Base-by-base conservation (phyloP, 1,140 invertebrate genomes). In the Armadillidium nasatum region DNA sequence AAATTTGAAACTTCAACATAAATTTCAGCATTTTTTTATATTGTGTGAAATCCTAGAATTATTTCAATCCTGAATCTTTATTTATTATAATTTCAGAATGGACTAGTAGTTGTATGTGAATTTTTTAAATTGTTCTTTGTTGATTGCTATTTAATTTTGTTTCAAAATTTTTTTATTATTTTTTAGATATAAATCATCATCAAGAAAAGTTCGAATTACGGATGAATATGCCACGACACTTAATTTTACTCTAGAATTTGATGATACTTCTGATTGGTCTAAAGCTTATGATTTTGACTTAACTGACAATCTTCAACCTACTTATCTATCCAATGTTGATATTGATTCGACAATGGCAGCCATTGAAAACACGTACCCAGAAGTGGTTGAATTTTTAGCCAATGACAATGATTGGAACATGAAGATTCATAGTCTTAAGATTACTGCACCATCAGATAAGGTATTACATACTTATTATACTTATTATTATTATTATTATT, bases 171-270 rank as follows among this genome's bases (percentile, higher is more conserved):
- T 50, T 50, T 19, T 19, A 13, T 71, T 71, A 3, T 3, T 76
- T 84, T 84, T 44, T 82, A 92, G 91, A 46, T 93, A 91, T 84
- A 88, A 91, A 75, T 85, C 87, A 46, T 81, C 88, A 22, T 90
- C 88, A 0, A 85, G 88, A 75, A 86, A 85, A 76, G 86, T 94
- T 10, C 86, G 84, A 0, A 89, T 96, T 2, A 89, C 90, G 1
- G 82, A 83, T 44, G 84, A 10, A 83, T 85, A n/a, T 88, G 88
- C 11, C 88, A 88, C 19, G 84, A 88, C 46, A 86, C 86, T 93
- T 22, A 94, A 96, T 85, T 93, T 96, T 81, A 92, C 90, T 0
- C 85, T 97, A 15, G 89, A 91, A 87, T 87, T 89, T 68, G 89
- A 92, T 82, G 89, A 93, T 83, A 87, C 90, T 0, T 84, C 89